phyloP scores from a whole-genome alignment of 2,888 invertebrate genomes.

The Drosophila helvetica region DNA sequence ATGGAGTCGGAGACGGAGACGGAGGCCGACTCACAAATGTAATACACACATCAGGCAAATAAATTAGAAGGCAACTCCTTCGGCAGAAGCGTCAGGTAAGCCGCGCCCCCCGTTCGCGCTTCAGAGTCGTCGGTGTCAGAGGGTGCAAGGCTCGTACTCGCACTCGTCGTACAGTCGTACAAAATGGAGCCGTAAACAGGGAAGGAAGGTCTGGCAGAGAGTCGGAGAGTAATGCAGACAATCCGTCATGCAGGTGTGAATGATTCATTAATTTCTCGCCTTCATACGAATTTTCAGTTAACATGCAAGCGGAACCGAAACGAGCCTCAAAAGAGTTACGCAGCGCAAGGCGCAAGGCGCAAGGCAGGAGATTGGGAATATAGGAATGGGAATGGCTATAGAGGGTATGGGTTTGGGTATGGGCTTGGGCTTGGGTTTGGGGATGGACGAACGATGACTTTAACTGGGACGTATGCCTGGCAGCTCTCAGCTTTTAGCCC shows the following conservation, averaged over 20 bases:
- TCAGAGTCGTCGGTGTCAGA: slow-evolving; percentile 13
- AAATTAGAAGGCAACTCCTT: slow-evolving; percentile 81
- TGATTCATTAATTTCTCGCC: slow-evolving; percentile 84
- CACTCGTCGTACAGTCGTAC: slow-evolving; percentile 27
- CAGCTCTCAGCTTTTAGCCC: slow-evolving; percentile 38
- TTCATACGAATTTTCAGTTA: slow-evolving; percentile 81
- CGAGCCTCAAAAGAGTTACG: slow-evolving; percentile 76
- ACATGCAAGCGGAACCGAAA: slow-evolving; percentile 79
- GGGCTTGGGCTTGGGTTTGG: slow-evolving; percentile 5
- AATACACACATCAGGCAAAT: slow-evolving; percentile 80
- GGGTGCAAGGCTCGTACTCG: neutral
- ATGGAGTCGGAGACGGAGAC: slow-evolving; percentile 2
- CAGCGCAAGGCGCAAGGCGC: slow-evolving; percentile 45
- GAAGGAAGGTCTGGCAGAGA: slow-evolving; percentile 13
- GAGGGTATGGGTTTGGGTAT: slow-evolving; percentile 8
- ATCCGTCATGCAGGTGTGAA: slow-evolving; percentile 84
- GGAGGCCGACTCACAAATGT: slow-evolving; percentile 55
- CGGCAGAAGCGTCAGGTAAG: slow-evolving; percentile 65
- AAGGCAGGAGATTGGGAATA: slow-evolving; percentile 12
- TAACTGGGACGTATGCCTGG: slow-evolving; percentile 65
- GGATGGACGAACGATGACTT: slow-evolving; percentile 21
- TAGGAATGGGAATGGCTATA: neutral
- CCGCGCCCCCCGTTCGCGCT: slow-evolving; percentile 52
- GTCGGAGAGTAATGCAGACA: slow-evolving; percentile 77
- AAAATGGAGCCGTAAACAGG: slow-evolving; percentile 31